Percentiles rank a stretch among this genome's conserved stretches.
Evolutionary conservation across 2,113 vertebrate species (phyloP).

Genomic region (Myotis brandtii): DNA sequence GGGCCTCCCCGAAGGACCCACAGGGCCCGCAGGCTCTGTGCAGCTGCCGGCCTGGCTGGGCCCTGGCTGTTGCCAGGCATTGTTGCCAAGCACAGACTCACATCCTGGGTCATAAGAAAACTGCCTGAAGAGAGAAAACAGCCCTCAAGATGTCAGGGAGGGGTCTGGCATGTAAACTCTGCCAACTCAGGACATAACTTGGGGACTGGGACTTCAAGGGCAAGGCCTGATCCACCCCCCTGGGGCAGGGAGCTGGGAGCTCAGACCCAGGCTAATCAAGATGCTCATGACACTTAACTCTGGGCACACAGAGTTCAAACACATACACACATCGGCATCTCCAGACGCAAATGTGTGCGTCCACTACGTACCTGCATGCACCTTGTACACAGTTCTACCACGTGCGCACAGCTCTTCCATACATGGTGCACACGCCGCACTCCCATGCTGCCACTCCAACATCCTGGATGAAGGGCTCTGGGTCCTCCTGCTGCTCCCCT

Average conservation of each 20-base stretch:
- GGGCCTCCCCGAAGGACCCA: slow-evolving; percentile 39
- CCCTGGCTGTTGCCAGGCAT: slow-evolving; percentile 68
- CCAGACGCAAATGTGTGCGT: background rate
- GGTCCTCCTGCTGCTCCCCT: background rate
- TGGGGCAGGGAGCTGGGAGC: background rate
- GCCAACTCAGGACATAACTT: background rate
- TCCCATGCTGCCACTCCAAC: background rate
- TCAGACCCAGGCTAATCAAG: background rate
- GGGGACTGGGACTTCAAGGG: background rate
- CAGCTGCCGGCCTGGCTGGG: background rate
- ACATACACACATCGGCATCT: background rate
- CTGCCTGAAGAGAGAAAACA: background rate
- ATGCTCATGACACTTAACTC: background rate
- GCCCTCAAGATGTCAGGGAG: background rate
- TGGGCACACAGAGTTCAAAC: background rate
- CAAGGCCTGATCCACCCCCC: background rate
- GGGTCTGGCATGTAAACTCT: background rate
- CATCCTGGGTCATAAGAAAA: slow-evolving; percentile 45
- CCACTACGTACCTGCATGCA: accelerated
- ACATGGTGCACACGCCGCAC: accelerated
- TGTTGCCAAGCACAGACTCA: slow-evolving; percentile 80
- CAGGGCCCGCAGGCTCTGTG: background rate
- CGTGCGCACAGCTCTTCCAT: no score
- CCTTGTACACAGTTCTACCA: background rate
- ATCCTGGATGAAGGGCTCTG: background rate